These are phyloP conservation scores for Nothura maculosa DNA, from an alignment of 2,797 vertebrate species.

Conservation along the genomic window DNA sequence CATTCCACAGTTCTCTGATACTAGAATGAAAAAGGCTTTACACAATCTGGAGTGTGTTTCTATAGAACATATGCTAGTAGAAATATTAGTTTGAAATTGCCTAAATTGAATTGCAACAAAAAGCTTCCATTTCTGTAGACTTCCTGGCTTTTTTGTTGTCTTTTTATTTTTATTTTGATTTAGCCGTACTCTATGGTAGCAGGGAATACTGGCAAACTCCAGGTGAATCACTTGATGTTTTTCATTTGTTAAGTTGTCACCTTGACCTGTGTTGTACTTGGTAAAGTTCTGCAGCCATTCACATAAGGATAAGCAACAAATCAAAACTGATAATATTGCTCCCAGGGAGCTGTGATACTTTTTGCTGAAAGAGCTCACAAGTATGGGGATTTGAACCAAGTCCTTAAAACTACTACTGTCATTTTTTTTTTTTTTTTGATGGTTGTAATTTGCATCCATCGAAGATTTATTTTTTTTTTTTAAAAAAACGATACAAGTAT, in stretches of 20 bases:
- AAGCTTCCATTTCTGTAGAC: background rate
- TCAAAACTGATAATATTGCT: constrained; percentile 13
- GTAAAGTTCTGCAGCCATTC: background rate
- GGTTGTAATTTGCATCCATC: background rate
- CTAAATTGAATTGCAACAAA: background rate
- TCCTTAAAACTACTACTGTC: constrained; percentile 16
- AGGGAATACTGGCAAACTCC: background rate
- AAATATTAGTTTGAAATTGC: background rate
- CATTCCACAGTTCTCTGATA: background rate
- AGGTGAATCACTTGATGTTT: background rate
- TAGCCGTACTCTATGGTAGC: background rate
- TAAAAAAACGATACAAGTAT: background rate
- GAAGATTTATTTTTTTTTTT: background rate
- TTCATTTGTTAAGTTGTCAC: background rate
- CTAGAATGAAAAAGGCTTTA: background rate
- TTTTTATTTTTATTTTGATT: background rate
- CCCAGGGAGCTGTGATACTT: background rate
- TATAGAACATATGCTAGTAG: background rate
- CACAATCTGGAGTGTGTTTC: background rate
- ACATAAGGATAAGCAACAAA: constrained; percentile 15
- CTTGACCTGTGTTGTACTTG: background rate
- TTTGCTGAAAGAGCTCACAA: background rate
- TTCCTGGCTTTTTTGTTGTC: background rate
- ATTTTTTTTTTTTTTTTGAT: constrained; percentile 40
- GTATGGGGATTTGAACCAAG: background rate